These are phyloP conservation scores for Daubentonia madagascariensis DNA, from an alignment of 2,113 vertebrate genomes.

Conservation along the genomic window DNA sequence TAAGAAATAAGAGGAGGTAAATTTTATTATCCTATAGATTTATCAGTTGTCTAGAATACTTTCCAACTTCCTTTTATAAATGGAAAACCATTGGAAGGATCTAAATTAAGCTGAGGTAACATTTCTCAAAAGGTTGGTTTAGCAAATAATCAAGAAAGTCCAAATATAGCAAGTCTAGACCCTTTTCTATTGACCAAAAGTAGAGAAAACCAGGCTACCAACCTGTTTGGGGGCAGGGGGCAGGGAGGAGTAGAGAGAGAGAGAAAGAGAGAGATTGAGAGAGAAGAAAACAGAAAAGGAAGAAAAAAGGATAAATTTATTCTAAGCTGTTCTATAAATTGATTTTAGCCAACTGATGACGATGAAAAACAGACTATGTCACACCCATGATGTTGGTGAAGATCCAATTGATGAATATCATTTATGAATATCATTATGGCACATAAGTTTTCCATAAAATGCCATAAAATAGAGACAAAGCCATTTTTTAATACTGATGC, in stretches of 20 bases:
- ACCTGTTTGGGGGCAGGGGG: not conserved
- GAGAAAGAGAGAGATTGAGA: not conserved
- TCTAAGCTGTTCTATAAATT: not conserved
- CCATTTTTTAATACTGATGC: not conserved
- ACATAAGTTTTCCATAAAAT: constrained; percentile 6
- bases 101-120: not conserved
- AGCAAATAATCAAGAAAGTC: constrained; percentile 38
- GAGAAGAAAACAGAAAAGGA: not conserved
- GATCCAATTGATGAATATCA: constrained; percentile 7
- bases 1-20: not conserved
- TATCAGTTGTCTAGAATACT: not conserved
- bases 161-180: not conserved
- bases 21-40: not conserved
- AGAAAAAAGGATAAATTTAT: not conserved
- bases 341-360: not conserved
- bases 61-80: constrained; percentile 37
- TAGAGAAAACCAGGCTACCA: not conserved
- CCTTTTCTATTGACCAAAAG: not conserved
- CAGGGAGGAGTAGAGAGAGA: not conserved
- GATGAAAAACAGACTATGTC: not conserved
- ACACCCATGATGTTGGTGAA: not conserved
- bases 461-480: constrained; percentile 14
- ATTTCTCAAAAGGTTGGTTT: constrained; percentile 32
- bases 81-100: not conserved
- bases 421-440: not conserved